A percentile compares a stretch with the other conserved stretches of the same genome.
phyloP scores from a whole-genome alignment of 1,140 invertebrate species.

The Drosophila pachea region DNA sequence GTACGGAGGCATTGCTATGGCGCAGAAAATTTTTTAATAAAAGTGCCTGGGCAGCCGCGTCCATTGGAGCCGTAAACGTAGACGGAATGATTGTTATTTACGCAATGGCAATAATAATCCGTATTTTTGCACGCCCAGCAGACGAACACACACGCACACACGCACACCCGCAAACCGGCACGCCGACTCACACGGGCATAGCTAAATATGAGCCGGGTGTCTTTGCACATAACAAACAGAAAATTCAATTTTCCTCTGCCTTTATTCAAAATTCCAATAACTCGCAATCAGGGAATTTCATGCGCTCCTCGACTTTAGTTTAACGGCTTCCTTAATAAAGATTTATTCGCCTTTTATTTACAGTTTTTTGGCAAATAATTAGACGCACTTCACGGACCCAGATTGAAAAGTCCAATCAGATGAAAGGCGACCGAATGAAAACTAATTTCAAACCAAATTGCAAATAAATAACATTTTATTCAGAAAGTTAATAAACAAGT shows the following conservation, averaged over 20 bases:
- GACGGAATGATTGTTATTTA: conserved; percentile 76
- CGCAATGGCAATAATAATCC: conserved; percentile 76
- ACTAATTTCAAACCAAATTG: too few relatives aligned
- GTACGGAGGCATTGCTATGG: conserved; percentile 15
- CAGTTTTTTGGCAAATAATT: too few relatives aligned
- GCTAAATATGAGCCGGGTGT: conserved; percentile 26
- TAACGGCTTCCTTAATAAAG: conserved; percentile 17
- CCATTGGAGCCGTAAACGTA: conserved; percentile 28
- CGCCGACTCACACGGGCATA: conserved; percentile 1
- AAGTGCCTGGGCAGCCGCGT: conserved; percentile 45
- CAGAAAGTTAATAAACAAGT: too few relatives aligned
- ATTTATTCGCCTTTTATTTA: conserved; percentile 17
- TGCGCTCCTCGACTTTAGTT: conserved; percentile 31
- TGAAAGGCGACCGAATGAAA: too few relatives aligned
- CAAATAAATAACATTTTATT: too few relatives aligned
- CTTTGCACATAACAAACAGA: conserved; percentile 28
- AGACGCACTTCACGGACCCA: too few relatives aligned
- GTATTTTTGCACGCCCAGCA: conserved; percentile 52
- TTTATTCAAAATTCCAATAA: conserved; percentile 64
- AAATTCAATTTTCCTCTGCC: conserved; percentile 64
- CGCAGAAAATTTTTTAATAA: conserved; percentile 65
- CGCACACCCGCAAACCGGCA: conserved; percentile 17
- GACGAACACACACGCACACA: conserved; percentile 25
- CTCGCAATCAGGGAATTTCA: conserved; percentile 46
- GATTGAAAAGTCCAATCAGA: too few relatives aligned